Percentiles rank a stretch among this genome's conserved stretches.
Evolutionary conservation across 2,888 invertebrate species (phyloP).

Genomic region (Mallateleia sp.): DNA sequence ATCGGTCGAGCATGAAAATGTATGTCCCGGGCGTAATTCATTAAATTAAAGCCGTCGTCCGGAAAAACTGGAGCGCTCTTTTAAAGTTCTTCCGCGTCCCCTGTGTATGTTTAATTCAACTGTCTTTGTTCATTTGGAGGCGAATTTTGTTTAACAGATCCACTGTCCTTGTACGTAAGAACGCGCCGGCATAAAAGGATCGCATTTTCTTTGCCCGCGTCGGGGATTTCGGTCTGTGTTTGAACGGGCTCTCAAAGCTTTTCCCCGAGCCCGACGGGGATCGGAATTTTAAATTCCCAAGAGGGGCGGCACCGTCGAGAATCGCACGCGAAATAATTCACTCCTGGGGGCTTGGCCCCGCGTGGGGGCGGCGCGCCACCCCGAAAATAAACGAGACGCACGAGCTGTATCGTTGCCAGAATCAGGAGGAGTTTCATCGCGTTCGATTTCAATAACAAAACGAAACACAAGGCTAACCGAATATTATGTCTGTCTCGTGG

Average conservation of each 20-base stretch:
- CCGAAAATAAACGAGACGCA: conserved; percentile 56
- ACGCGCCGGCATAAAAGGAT: conserved; percentile 34
- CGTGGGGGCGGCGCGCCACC: conserved; percentile 46
- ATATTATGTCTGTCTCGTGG: conserved; percentile 53
- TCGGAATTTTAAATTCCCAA: conserved; percentile 74
- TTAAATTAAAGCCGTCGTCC: conserved; percentile 42
- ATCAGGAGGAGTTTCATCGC: conserved; percentile 42
- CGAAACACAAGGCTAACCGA: conserved; percentile 35
- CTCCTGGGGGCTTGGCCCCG: conserved; percentile 56
- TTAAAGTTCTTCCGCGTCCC: neutral
- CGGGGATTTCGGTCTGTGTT: conserved; percentile 35
- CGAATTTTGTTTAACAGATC: conserved; percentile 42
- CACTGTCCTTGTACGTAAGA: conserved; percentile 22
- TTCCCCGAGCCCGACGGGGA: conserved; percentile 47
- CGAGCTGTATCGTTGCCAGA: conserved; percentile 44
- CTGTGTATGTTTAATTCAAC: conserved; percentile 51
- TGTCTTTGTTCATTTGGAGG: conserved; percentile 48
- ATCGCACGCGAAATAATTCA: conserved; percentile 75
- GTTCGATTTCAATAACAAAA: conserved; percentile 42
- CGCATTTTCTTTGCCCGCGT: conserved; percentile 37
- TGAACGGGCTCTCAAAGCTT: conserved; percentile 53
- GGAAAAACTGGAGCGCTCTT: conserved; percentile 32
- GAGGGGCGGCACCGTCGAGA: conserved; percentile 74
- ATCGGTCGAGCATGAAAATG: conserved; percentile 67
- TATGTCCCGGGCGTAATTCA: conserved; percentile 51